A percentile compares a stretch with the other conserved stretches of the same genome.
Evolutionary conservation across 2,888 invertebrate genomes (phyloP).

Genomic region (Heliothis peltigera): DNA sequence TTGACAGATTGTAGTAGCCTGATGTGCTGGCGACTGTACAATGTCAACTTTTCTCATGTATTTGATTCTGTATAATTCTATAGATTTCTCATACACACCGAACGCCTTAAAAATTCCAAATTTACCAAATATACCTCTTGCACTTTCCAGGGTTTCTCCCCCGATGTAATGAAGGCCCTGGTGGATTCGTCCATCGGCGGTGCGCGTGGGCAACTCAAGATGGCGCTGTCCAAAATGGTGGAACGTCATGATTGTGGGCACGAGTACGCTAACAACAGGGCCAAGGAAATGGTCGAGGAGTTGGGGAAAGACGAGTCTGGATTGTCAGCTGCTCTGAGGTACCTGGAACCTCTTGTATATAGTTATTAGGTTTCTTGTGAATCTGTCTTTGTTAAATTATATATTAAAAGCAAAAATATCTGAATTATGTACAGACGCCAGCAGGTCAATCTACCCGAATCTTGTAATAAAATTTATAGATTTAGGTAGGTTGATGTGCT

Average conservation of each 20-base stretch:
- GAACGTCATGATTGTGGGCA: constrained; percentile 90
- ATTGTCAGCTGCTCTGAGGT: constrained; percentile 89
- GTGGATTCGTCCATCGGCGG: constrained; percentile 89
- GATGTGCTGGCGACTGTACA: too few relatives aligned
- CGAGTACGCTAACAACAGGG: constrained; percentile 89
- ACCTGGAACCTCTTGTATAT: constrained; percentile 89
- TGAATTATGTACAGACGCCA: too few relatives aligned
- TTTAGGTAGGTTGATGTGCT: too few relatives aligned
- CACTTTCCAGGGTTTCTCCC: constrained; percentile 89
- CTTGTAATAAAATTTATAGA: too few relatives aligned
- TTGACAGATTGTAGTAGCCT: too few relatives aligned
- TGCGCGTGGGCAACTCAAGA: constrained; percentile 89
- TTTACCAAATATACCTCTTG: neutral
- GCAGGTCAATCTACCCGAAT: too few relatives aligned
- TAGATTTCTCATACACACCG: too few relatives aligned
- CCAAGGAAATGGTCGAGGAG: constrained; percentile 88
- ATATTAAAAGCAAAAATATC: neutral
- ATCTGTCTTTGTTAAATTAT: constrained; percentile 31
- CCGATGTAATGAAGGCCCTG: constrained; percentile 88
- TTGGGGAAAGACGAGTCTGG: constrained; percentile 89
- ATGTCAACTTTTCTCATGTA: too few relatives aligned
- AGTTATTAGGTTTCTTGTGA: constrained; percentile 63
- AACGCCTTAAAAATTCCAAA: neutral
- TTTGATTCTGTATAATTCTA: too few relatives aligned
- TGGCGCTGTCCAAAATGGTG: constrained; percentile 89